Conservation (phyloP, 2,888 invertebrate genomes). For the Physocephala rufipes region DNA sequence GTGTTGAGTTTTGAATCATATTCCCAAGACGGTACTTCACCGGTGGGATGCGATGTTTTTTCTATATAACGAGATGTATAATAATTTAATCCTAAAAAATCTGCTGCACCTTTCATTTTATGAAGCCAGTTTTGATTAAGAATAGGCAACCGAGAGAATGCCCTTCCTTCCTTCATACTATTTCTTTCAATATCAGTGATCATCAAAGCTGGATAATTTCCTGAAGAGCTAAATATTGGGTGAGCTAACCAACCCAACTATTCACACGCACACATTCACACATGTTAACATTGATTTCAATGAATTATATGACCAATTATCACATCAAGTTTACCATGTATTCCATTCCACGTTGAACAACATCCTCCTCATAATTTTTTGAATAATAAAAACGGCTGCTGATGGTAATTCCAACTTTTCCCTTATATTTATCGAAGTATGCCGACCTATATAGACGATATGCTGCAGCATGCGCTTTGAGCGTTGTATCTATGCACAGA, state of each 20-base stretch:
- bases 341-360: conserved; percentile 53
- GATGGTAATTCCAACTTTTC: conserved; percentile 56
- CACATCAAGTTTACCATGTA: conserved; percentile 47
- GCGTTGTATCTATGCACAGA: conserved; percentile 67
- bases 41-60: conserved; percentile 45
- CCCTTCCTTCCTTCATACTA: conserved; percentile 55
- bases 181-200: conserved; percentile 55
- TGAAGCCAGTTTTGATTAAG: conserved; percentile 46
- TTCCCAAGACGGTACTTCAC: conserved; percentile 67
- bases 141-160: conserved; percentile 52
- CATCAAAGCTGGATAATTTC: conserved; percentile 59
- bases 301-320: background rate
- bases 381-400: conserved; percentile 52
- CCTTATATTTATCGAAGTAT: conserved; percentile 57
- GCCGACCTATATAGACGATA: conserved; percentile 65
- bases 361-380: conserved; percentile 44
- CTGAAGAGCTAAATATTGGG: conserved; percentile 55
- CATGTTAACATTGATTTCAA: background rate
- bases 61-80: conserved; percentile 53
- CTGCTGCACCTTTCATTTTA: conserved; percentile 50
- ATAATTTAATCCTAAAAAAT: conserved; percentile 58
- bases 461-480: conserved; percentile 69
- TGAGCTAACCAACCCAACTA: conserved; percentile 62
- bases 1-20: conserved; percentile 64
- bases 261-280: conserved; percentile 13